Evolutionary conservation across 1,140 invertebrate species (phyloP).

Genomic region (Homalodisca vitripennis): DNA sequence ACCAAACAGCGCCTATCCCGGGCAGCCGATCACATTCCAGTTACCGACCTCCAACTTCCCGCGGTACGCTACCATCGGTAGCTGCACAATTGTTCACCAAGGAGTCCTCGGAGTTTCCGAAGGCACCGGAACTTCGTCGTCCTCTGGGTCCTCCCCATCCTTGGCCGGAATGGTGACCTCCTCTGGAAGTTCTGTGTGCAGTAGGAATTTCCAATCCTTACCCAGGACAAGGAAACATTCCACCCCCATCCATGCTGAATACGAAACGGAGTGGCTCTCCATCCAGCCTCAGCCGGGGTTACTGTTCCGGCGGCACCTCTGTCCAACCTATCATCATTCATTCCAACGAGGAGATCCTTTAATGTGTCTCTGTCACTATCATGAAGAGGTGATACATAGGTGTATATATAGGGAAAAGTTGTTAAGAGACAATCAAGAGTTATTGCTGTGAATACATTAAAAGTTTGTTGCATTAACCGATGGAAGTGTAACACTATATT

Average conservation of each 20-base stretch:
- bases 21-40: background rate
- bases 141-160: background rate
- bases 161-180: background rate
- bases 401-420: too few relatives aligned
- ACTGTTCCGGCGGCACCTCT: conserved; percentile 30
- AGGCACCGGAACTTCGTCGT: conserved; percentile 8
- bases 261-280: conserved; percentile 14
- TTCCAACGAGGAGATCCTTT: conserved; percentile 31
- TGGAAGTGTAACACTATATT: too few relatives aligned
- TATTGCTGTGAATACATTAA: too few relatives aligned
- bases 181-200: background rate
- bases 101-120: conserved; percentile 29
- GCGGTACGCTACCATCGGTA: conserved; percentile 11
- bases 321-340: conserved; percentile 30
- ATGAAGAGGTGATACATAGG: too few relatives aligned
- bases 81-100: conserved; percentile 29
- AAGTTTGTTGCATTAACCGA: too few relatives aligned
- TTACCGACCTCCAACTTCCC: conserved; percentile 1
- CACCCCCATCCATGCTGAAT: background rate
- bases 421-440: too few relatives aligned
- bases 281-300: conserved; percentile 20
- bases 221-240: background rate
- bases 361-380: too few relatives aligned
- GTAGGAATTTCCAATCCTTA: background rate
- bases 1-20: background rate